A percentile compares a stretch with the other conserved stretches of the same genome.
phyloP scores from a whole-genome alignment of 2,888 invertebrate species.

The Drosophila parthenogenetica region DNA sequence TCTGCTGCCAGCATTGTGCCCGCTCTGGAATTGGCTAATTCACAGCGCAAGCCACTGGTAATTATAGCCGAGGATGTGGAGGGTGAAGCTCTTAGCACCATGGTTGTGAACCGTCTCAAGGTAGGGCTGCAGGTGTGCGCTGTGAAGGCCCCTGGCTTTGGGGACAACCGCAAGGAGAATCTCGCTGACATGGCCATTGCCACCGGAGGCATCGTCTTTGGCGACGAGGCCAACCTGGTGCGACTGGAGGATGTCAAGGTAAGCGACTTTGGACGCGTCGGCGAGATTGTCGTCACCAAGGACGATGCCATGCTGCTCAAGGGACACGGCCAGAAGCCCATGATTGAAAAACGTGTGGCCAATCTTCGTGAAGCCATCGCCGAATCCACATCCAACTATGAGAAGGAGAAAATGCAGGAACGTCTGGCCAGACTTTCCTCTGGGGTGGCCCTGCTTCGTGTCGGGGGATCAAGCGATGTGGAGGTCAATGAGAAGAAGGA shows the following conservation, averaged over 20 bases:
- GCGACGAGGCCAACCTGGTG: slow-evolving; percentile 94
- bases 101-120: slow-evolving; percentile 96
- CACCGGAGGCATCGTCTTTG: slow-evolving; percentile 96
- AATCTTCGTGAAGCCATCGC: slow-evolving; percentile 94
- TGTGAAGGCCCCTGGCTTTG: slow-evolving; percentile 98
- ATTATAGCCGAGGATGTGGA: slow-evolving; percentile 98
- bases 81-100: slow-evolving; percentile 95
- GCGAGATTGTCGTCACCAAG: slow-evolving; percentile 95
- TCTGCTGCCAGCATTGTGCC: slow-evolving; percentile 98
- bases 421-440: slow-evolving; percentile 94
- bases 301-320: slow-evolving; percentile 91
- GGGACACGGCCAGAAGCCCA: slow-evolving; percentile 93
- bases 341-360: slow-evolving; percentile 92
- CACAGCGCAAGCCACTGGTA: slow-evolving; percentile 95
- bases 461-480: slow-evolving; percentile 95
- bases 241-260: slow-evolving; percentile 94
- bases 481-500: slow-evolving; percentile 98
- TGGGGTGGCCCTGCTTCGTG: slow-evolving; percentile 91
- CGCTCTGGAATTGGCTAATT: slow-evolving; percentile 96
- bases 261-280: slow-evolving; percentile 93
- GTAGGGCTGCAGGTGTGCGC: slow-evolving; percentile 97
- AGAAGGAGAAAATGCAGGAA: slow-evolving; percentile 97
- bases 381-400: slow-evolving; percentile 94
- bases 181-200: slow-evolving; percentile 96
- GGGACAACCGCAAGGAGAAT: slow-evolving; percentile 96